These are phyloP conservation scores for Eurois occulta DNA, from an alignment of 2,888 invertebrate genomes.

Conservation along the genomic window DNA sequence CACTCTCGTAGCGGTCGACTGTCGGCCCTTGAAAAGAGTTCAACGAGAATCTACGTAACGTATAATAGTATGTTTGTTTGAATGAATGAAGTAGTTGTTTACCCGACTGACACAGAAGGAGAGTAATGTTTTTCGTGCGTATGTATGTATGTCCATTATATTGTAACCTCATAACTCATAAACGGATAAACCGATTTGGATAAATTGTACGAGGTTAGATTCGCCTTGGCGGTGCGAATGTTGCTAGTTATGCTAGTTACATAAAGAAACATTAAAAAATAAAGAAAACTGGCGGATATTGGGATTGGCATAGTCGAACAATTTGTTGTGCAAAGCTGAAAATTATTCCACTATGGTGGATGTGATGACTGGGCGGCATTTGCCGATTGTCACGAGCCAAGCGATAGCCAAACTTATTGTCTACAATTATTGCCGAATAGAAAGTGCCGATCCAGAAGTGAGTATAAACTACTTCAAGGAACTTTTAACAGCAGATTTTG, in stretches of 20 bases:
- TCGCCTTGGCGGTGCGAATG: not conserved
- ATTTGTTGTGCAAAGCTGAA: not conserved
- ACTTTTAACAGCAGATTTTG: not conserved
- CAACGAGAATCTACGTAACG: conserved; percentile 34
- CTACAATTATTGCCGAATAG: not conserved
- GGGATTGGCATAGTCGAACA: not conserved
- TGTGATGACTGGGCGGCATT: not conserved
- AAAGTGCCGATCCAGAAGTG: not conserved
- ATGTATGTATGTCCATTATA: not conserved
- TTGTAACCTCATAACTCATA: not conserved
- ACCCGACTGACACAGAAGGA: not conserved
- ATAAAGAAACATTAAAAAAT: not conserved
- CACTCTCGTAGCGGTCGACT: conserved; percentile 2
- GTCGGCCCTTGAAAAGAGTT: conserved; percentile 51
- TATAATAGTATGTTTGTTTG: not conserved
- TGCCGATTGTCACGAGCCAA: not conserved
- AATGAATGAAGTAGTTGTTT: not conserved
- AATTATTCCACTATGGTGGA: not conserved
- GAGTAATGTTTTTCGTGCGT: not conserved
- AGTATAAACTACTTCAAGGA: not conserved
- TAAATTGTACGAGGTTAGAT: not conserved
- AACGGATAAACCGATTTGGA: not conserved
- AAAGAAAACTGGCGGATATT: not conserved
- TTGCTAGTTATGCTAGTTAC: not conserved
- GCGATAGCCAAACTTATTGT: not conserved